Evolutionary conservation across 2,797 vertebrate genomes (phyloP).

Genomic region (Choloepus didactylus): DNA sequence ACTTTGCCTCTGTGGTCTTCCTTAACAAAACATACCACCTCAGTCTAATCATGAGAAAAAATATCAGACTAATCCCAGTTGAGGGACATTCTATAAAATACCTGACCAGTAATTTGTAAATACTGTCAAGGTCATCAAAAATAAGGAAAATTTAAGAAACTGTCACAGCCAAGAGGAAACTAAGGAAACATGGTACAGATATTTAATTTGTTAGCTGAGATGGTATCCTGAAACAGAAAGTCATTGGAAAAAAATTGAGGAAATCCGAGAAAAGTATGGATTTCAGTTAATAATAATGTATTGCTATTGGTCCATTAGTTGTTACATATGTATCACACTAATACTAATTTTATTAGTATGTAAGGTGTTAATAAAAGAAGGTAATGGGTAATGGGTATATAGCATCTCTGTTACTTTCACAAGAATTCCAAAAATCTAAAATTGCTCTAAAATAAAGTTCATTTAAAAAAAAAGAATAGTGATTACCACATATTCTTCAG

Average conservation of each 20-base stretch:
- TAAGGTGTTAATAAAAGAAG: background rate
- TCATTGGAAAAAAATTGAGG: too few relatives aligned
- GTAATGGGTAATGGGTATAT: background rate
- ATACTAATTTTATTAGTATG: background rate
- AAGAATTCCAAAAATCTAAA: background rate
- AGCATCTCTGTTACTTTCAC: background rate
- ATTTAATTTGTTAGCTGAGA: background rate
- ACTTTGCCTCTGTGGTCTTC: background rate
- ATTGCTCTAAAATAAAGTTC: background rate
- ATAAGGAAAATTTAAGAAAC: background rate
- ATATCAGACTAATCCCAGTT: background rate
- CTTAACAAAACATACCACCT: background rate
- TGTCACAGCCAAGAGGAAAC: background rate
- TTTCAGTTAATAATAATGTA: background rate
- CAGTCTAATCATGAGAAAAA: too few relatives aligned
- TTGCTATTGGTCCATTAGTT: background rate
- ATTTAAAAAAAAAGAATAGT: background rate
- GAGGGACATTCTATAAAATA: background rate
- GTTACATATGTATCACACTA: background rate
- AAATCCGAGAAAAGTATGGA: background rate
- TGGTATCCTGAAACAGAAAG: background rate
- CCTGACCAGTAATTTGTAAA: background rate
- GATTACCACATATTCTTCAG: background rate
- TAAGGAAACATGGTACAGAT: background rate
- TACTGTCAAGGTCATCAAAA: background rate